Conservation (phyloP, 1,140 invertebrate species). For the Aphelenchoides fujianensis region DNA sequence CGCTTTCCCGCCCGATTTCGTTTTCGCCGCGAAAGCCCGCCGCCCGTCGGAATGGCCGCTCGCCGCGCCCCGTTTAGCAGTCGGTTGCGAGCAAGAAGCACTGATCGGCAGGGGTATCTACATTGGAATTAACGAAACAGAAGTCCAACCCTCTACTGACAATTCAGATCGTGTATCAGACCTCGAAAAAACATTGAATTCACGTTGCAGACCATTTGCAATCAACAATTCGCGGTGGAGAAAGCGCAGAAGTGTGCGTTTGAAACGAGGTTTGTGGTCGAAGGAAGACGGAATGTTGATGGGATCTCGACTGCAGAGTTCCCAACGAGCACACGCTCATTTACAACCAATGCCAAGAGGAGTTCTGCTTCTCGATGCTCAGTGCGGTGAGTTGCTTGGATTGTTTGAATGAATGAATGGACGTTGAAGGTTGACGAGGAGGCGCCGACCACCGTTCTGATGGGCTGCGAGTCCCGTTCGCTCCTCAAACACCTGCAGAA, state of each 20-base stretch:
- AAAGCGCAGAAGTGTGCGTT: slow-evolving; percentile 12
- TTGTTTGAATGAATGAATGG: background rate
- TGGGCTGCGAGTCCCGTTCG: slow-evolving; percentile 20
- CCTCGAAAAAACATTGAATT: background rate
- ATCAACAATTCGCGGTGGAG: slow-evolving; percentile 8
- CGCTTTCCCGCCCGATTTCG: too few species aligned
- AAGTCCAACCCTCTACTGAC: too few species aligned
- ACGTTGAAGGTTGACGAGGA: background rate
- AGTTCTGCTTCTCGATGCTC: slow-evolving; percentile 22
- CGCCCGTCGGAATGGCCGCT: too few species aligned
- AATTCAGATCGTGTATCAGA: too few species aligned
- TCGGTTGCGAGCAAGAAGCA: too few species aligned
- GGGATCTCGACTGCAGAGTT: background rate
- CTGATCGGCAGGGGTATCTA: too few species aligned
- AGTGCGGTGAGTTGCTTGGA: slow-evolving; percentile 8
- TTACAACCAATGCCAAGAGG: slow-evolving; percentile 16
- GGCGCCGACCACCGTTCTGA: background rate
- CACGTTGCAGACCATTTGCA: slow-evolving; percentile 17
- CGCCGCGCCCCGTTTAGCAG: too few species aligned
- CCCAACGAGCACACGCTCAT: slow-evolving; percentile 4
- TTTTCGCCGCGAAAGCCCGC: too few species aligned
- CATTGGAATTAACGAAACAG: too few species aligned
- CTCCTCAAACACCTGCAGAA: slow-evolving; percentile 19
- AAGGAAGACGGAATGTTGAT: background rate
- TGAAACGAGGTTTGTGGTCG: background rate